Evolutionary conservation across 2,113 vertebrate species (phyloP), one percentile per base, ranked within the genome.

Genomic region (Rousettus leschenaultii): DNA sequence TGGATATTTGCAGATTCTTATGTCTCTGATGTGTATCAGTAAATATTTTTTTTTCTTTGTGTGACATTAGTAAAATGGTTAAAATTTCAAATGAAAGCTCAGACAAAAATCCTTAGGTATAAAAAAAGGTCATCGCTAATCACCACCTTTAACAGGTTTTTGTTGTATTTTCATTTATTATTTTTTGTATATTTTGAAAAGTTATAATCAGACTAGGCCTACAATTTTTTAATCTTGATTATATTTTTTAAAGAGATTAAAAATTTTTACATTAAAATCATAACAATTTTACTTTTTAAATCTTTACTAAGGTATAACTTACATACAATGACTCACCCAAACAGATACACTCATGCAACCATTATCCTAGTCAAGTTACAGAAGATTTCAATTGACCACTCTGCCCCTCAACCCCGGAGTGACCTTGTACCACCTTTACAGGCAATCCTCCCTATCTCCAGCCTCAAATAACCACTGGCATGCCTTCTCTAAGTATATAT

Each of bases 1-100:
- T 96, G 71, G 83, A 92, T 90, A 86, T 95, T 82, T 80, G 38
- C 59, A 85, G 70, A 94, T 84, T 74, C 74, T 55, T 40, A 68
- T 73, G 38, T 96, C 45, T 78, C 90, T 82, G 35, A 87, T 65
- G 30, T 53, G 3, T 82, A 78, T n/a, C 43, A 93, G 35, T 11
- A 89, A 86, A 87, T 7, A 30, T 7, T 33, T 53, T 91, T 91
- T 57, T 71, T 91, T 33, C 35, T 35, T 63, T 92, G 21, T n/a
- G 18, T 48, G 57, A 68, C 21, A 79, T 91, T 43, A 89, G 13
- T 55, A 35, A 77, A 68, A 85, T 89, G 35, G 28, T 26, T 84
- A 55, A 94, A 74, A 78, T 78, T 55, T 95, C 75, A 89, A 92
- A 77, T 90, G 33, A 78, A 94, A 87, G 15, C 51, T 90, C 51